These are phyloP conservation scores for Bedellia somnulentella DNA, from an alignment of 2,888 invertebrate genomes.

Conservation along the genomic window DNA sequence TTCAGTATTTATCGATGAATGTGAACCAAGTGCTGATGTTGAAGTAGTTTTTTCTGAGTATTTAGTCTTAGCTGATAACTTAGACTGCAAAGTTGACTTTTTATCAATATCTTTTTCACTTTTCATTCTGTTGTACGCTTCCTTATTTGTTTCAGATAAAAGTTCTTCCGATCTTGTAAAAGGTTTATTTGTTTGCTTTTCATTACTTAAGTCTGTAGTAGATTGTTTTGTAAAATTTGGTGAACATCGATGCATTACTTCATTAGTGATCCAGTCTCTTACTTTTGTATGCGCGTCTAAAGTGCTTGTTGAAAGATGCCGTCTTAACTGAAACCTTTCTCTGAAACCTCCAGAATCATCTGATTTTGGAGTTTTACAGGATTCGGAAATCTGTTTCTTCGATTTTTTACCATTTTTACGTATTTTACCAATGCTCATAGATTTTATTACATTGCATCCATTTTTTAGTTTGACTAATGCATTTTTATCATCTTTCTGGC, in stretches of 20 bases:
- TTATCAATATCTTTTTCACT: slow-evolving; percentile 16
- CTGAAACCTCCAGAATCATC: slow-evolving; percentile 61
- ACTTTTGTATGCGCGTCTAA: slow-evolving; percentile 87
- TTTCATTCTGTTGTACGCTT: slow-evolving; percentile 22
- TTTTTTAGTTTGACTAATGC: slow-evolving; percentile 46
- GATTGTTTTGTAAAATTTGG: slow-evolving; percentile 65
- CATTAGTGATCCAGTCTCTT: slow-evolving; percentile 82
- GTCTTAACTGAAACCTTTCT: slow-evolving; percentile 64
- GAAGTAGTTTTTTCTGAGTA: slow-evolving; percentile 51
- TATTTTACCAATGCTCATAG: slow-evolving; percentile 54
- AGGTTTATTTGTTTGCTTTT: slow-evolving; percentile 29
- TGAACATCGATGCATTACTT: slow-evolving; percentile 72
- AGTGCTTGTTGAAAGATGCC: slow-evolving; percentile 78
- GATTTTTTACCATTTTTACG: slow-evolving; percentile 52
- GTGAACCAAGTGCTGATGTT: slow-evolving; percentile 45
- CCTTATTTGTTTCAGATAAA: slow-evolving; percentile 29
- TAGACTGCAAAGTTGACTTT: slow-evolving; percentile 18
- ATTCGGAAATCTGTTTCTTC: slow-evolving; percentile 52
- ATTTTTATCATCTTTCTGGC: slow-evolving; percentile 42
- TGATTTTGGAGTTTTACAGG: slow-evolving; percentile 58
- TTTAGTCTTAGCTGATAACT: slow-evolving; percentile 27
- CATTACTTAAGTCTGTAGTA: slow-evolving; percentile 31
- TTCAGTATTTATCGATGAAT: slow-evolving; percentile 37
- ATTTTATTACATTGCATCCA: slow-evolving; percentile 61
- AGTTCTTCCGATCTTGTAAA: slow-evolving; percentile 50